Evolutionary conservation across 2,888 invertebrate genomes (phyloP), one percentile per base, ranked within the genome.

Genomic region (Epirrhoe tristata): DNA sequence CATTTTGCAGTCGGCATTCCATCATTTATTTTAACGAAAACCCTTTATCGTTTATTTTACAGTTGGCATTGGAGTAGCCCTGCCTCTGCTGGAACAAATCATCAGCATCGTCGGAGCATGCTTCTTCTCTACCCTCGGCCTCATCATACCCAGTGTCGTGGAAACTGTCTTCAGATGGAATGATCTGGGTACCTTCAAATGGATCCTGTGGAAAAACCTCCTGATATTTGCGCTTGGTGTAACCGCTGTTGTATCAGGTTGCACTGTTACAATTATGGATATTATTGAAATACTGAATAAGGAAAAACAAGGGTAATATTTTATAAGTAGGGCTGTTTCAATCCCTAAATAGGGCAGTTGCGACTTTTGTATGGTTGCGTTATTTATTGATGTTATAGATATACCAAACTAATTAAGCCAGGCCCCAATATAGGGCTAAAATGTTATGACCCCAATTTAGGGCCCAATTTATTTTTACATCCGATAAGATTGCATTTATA

Each of bases 161-260:
- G 97, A 97, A 77, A 96, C 96, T 0, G 94, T 97, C 0, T 95
- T 96, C 71, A 90, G 95, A 60, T 96, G 95, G 95, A 94, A 96
- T 16, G 92, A 95, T 60, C 94, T 96, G 6, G 97, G 97, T 0
- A 86, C 78, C 62, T 93, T 89, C 70, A 95, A 95, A 50, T 97
- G 97, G 96, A 93, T 95, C 53, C 84, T 97, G 0, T 93, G 94
- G 85, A 97, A 97, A 81, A 96, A 97, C 75, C 32, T 93, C 0
- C 43, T 95, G 0, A 93, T 97, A 6, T 77, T 94, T 0, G 1
- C 94, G 0, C 94, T 97, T 70, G 94, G 97, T 0, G 57, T 96
- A 0, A 88, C 95, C 46, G 95, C 96, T 5, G 81, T 97, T 14
- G 73, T 96, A 32, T 95, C 96, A 7, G 97, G 97, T 4, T 93